These are phyloP conservation scores for Rhinoderma darwinii DNA, from an alignment of 2,113 vertebrate genomes.

Conservation along the genomic window DNA sequence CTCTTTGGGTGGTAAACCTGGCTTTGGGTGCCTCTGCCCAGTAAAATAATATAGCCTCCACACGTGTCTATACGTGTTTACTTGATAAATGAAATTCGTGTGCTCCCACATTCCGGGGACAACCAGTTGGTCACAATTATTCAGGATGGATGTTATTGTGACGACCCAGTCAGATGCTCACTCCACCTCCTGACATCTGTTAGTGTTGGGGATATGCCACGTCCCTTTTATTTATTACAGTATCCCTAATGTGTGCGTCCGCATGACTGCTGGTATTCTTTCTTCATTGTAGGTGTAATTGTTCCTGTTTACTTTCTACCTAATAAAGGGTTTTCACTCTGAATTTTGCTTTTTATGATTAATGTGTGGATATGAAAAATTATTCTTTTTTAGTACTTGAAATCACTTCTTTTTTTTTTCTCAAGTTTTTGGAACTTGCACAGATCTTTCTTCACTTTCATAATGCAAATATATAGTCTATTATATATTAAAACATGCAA, in stretches of 20 bases:
- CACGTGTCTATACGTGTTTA: no score
- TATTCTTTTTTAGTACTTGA: not conserved
- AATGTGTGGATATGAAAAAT: not conserved
- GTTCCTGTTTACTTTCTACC: not conserved
- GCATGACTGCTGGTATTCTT: not conserved
- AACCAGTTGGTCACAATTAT: not conserved
- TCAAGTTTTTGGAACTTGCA: no score
- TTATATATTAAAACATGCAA: no score
- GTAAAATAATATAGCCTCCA: not conserved
- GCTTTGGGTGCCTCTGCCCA: not conserved
- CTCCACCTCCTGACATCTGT: not conserved
- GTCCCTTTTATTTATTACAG: not conserved
- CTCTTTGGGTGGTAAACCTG: not conserved
- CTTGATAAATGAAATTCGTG: not conserved
- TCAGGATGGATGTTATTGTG: not conserved
- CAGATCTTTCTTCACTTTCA: no score
- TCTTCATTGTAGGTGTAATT: not conserved
- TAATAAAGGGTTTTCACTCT: conserved; percentile 18
- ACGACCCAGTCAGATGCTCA: not conserved
- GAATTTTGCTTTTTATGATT: not conserved
- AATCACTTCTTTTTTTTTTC: no score
- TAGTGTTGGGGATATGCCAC: not conserved
- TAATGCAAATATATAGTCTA: no score
- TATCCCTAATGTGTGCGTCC: not conserved
- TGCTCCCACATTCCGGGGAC: not conserved